These are phyloP conservation scores for Virgularia gustaviana DNA, from an alignment of 92 coral and sea anemone genomes.

Conservation along the genomic window DNA sequence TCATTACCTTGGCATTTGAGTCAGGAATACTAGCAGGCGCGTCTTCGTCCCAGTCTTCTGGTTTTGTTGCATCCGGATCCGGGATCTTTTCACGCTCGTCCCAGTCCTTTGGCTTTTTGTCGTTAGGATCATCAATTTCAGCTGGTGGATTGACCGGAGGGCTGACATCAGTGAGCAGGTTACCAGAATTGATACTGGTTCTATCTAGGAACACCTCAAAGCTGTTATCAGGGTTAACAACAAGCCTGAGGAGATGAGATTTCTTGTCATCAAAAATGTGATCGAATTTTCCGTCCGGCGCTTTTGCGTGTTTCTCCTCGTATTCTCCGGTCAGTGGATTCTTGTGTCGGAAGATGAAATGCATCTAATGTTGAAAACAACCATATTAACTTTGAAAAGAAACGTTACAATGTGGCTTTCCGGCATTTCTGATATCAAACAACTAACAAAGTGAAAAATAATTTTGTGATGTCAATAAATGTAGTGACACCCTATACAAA, in stretches of 20 bases:
- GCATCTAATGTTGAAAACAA: conserved; percentile 66
- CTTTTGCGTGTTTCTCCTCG: conserved; percentile 97
- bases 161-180: conserved; percentile 75
- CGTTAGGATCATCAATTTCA: conserved; percentile 88
- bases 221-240: conserved; percentile 75
- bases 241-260: conserved; percentile 82
- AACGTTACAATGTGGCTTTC: no score
- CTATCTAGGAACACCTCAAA: conserved; percentile 90
- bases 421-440: no score
- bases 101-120: conserved; percentile 94
- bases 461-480: no score
- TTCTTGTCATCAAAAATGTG: conserved; percentile 96
- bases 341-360: conserved; percentile 95
- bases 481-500: no score
- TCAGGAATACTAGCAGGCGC: conserved; percentile 92
- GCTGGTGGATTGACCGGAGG: conserved; percentile 93
- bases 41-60: conserved; percentile 99
- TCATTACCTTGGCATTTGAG: conserved; percentile 71
- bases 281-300: conserved; percentile 94
- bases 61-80: conserved; percentile 97
- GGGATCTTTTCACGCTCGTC: conserved; percentile 98
- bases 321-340: conserved; percentile 75
- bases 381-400: no score
- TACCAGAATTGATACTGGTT: conserved; percentile 73
- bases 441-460: no score